Base-by-base conservation (phyloP, 2,797 vertebrate species). In the Spondyliosoma cantharus region DNA sequence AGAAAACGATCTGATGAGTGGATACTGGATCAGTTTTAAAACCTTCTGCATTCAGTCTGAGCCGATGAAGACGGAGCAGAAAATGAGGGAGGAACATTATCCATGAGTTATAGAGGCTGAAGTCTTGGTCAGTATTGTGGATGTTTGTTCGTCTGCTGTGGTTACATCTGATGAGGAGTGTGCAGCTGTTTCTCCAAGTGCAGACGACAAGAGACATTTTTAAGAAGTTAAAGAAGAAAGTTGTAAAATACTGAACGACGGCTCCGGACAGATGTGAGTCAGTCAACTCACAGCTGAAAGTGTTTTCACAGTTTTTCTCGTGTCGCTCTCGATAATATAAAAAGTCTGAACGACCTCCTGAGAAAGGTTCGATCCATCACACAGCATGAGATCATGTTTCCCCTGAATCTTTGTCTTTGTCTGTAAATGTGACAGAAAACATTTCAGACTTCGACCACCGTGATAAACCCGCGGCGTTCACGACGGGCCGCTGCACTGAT, bases 141-240 rank as follows among this genome's bases (percentile, higher is more conserved):
- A 22, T 15, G 20, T 56, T 17, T 62, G 13, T 45, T n/a, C 17
- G 5, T 75, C 27, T 60, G 11, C 9, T 58, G 25, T 76, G 14
- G 71, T 71, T 48, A 22, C 17, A 20, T 66, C 22, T 61, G 56
- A 66, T 49, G 62, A 65, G 12, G n/a, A 52, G 17, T 19, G 43
- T 57, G 3, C 56, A 62, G 62, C 29, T 76, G 54, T 54, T 52
- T 20, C n/a, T 48, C n/a, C 57, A 7, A 17, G 32, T 22, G 53
- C 65, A 29, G n/a, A 43, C 7, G 64, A 64, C 48, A 22, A 42
- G 32, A 25, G 5, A 4, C 7, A 15, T 60, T 65, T 56, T 50
- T 24, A 49, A 58, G 53, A 54, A 74, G 29, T 45, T 17, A 54
- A 25, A 75, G 27, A 27, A 60, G 24, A 15, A 59, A 56, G 32